Conservation (phyloP, 2,797 vertebrate genomes). For the Iguana delicatissima region DNA sequence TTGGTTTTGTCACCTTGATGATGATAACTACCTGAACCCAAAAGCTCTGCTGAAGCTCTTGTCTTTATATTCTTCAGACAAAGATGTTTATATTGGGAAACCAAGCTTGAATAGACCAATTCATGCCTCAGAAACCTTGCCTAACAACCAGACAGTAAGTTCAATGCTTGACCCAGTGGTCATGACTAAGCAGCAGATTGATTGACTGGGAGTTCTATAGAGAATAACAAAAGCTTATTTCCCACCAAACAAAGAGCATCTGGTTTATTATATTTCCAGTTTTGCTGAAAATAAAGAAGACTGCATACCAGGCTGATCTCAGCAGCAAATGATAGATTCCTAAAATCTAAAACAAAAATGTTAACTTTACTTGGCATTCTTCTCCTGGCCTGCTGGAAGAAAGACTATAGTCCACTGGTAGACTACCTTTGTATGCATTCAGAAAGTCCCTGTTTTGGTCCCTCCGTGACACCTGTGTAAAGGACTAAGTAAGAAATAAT, state of each 20-base stretch:
- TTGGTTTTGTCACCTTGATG: conserved; percentile 95
- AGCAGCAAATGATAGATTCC: not conserved
- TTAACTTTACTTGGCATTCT: not conserved
- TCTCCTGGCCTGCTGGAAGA: not conserved
- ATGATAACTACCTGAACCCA: conserved; percentile 93
- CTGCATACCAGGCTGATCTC: not conserved
- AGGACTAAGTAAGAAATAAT: not conserved
- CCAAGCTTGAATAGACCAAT: conserved; percentile 92
- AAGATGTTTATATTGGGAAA: conserved; percentile 89
- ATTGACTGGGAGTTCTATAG: not conserved
- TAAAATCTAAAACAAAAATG: not conserved
- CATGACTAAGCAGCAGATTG: accelerated
- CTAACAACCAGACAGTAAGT: conserved; percentile 86
- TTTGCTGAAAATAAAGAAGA: not conserved
- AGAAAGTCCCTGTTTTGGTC: not conserved
- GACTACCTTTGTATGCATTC: not conserved
- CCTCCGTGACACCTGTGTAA: not conserved
- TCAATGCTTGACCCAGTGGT: not conserved
- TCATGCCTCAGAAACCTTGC: conserved; percentile 81
- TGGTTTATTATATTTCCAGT: not conserved
- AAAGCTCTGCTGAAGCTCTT: conserved; percentile 85
- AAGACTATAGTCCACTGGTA: not conserved
- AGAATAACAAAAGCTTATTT: not conserved
- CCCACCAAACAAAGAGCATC: no score
- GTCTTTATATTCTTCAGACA: conserved; percentile 75